Evolutionary conservation across 2,113 vertebrate species (phyloP).

Genomic region (Butorides virescens): DNA sequence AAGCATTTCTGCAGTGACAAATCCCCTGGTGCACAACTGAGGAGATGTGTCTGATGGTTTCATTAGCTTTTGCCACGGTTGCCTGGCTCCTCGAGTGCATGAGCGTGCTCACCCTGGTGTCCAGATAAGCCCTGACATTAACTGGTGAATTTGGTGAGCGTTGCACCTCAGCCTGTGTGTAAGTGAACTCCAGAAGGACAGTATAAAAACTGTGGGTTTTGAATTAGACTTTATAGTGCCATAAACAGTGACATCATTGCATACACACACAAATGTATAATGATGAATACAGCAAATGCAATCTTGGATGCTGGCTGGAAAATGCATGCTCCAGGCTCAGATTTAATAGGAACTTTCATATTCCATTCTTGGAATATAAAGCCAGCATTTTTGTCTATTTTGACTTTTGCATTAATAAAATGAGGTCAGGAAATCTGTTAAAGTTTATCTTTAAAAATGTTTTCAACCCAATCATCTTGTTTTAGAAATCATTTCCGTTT

Average conservation of each 20-base stretch:
- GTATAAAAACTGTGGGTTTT: not conserved
- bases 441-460: slow-evolving; percentile 49
- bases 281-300: not conserved
- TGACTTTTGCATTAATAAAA: slow-evolving; percentile 42
- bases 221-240: not conserved
- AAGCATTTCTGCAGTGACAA: not conserved
- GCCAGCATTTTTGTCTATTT: slow-evolving; percentile 11
- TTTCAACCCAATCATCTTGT: slow-evolving; percentile 41
- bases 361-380: slow-evolving; percentile 9
- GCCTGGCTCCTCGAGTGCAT: accelerated
- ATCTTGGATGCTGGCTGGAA: not conserved
- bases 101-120: accelerated
- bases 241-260: slow-evolving; percentile 33
- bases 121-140: not conserved
- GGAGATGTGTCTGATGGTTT: not conserved
- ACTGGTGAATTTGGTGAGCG: not conserved
- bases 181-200: not conserved
- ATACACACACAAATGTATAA: not conserved
- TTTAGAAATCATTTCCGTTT: slow-evolving; percentile 63
- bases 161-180: not conserved
- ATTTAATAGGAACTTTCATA: slow-evolving; percentile 16
- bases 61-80: not conserved
- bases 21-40: accelerated
- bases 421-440: slow-evolving; percentile 49
- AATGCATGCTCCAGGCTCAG: not conserved